Base-by-base conservation (phyloP, 1,140 invertebrate genomes). In the Lysiphlebus fabarum region DNA sequence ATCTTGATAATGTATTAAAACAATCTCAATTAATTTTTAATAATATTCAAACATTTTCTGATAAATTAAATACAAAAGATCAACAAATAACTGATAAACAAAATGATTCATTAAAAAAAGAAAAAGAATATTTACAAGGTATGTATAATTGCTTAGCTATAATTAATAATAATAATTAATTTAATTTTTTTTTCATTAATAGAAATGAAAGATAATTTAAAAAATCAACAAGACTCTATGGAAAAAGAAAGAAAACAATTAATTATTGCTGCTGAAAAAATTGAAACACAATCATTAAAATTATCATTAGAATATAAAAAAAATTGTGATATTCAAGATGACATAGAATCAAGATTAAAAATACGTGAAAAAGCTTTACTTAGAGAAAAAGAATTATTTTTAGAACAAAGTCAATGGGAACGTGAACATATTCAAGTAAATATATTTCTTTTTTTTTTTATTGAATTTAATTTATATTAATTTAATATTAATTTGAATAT, bases 351-450 rank as follows among this genome's bases (percentile, higher is more conserved):
- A 61, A 65, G 58, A 12, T 17, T 74, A 12, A 70, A 68, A 49
- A 66, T 62, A 4, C 67, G 60, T 56, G 70, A 76, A 64, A 62
- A 72, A 45, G 53, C 58, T 7, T 55, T 78, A 7, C 56, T 70
- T 1, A 68, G 60, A 38, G 77, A 79, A 42, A 71, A 66, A 62
- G 71, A 78, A 62, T 62, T 74, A 10, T 70, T 77, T 40, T 62
- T 70, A 36, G 71, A 79, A 41, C 74, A 78, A 57, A 67, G 64
- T 8, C 71, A 71, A 47, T 78, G 71, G 74, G 76, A 77, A 58
- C 67, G 67, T 12, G 60, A 72, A 56, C 67, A 75, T 63, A 61
- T 76, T 47, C 68, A 77, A 62, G 74, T 75, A 61, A 43, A 54
- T 42, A 41, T 43, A 43, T 36, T 58, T 49, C 34, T 14, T 54